Percentiles rank a stretch among this genome's conserved stretches.
Conservation (phyloP, 2,113 vertebrate species). For the Prunella himalayana region DNA sequence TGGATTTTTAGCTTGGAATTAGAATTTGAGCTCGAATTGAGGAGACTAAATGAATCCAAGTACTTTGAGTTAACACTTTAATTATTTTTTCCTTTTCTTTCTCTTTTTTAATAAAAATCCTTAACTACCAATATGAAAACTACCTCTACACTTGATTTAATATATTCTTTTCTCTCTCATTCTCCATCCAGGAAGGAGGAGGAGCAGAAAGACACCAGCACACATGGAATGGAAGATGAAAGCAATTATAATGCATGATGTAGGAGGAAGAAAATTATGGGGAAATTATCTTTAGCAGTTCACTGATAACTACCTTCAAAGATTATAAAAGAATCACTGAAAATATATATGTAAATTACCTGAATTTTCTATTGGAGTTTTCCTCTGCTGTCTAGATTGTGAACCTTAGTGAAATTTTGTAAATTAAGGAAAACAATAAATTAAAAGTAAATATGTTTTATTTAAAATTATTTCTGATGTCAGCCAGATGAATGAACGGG, state of each 20-base stretch:
- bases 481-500: background rate
- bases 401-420: background rate
- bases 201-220: background rate
- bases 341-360: conserved; percentile 38
- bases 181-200: background rate
- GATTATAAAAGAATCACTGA: conserved; percentile 25
- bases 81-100: background rate
- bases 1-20: background rate
- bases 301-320: conserved; percentile 17
- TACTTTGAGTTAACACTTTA: background rate
- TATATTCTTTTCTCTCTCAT: background rate
- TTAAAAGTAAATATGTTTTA: background rate
- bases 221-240: background rate
- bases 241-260: conserved; percentile 20
- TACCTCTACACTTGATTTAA: conserved; percentile 25
- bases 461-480: background rate
- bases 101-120: background rate
- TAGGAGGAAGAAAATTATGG: conserved; percentile 58
- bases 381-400: background rate
- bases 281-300: conserved; percentile 34
- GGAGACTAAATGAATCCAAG: background rate
- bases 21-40: background rate
- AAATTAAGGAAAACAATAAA: background rate
- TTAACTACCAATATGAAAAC: background rate
- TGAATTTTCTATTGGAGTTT: background rate